These are phyloP conservation scores for Campoletis sonorensis DNA, from an alignment of 1,140 invertebrate species.

Conservation along the genomic window DNA sequence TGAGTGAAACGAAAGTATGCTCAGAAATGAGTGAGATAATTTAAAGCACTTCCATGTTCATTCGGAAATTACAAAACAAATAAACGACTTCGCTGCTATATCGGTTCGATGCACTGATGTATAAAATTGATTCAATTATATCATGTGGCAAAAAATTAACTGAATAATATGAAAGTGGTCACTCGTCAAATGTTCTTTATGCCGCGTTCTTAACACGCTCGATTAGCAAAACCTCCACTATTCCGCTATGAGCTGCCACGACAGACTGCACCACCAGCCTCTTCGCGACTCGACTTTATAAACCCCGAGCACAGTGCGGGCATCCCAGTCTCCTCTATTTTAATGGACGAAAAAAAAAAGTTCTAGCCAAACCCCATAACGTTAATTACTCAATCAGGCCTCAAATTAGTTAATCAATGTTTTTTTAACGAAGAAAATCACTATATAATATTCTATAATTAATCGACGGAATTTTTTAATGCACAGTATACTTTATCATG, in stretches of 20 bases:
- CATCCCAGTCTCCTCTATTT: neutral
- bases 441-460: neutral
- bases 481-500: no score
- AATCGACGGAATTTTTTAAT: neutral
- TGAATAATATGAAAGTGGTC: neutral
- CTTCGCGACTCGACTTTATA: conserved; percentile 3
- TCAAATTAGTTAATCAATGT: neutral
- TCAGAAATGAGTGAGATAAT: no score
- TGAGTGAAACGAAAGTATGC: no score
- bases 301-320: neutral
- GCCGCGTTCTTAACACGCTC: neutral
- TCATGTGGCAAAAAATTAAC: neutral
- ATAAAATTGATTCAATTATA: neutral
- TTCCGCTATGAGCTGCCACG: conserved; percentile 9
- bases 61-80: no score
- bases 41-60: no score
- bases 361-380: neutral
- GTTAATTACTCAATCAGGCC: conserved; percentile 13
- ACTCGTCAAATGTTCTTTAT: neutral
- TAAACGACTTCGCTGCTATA: no score
- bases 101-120: neutral
- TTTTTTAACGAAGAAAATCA: neutral
- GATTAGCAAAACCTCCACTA: neutral
- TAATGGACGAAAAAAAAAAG: conserved; percentile 16
- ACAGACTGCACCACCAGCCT: conserved; percentile 7